Evolutionary conservation across 2,797 vertebrate genomes (phyloP), one percentile per base, ranked within the genome.

Genomic region (Tarsius wallacei): DNA sequence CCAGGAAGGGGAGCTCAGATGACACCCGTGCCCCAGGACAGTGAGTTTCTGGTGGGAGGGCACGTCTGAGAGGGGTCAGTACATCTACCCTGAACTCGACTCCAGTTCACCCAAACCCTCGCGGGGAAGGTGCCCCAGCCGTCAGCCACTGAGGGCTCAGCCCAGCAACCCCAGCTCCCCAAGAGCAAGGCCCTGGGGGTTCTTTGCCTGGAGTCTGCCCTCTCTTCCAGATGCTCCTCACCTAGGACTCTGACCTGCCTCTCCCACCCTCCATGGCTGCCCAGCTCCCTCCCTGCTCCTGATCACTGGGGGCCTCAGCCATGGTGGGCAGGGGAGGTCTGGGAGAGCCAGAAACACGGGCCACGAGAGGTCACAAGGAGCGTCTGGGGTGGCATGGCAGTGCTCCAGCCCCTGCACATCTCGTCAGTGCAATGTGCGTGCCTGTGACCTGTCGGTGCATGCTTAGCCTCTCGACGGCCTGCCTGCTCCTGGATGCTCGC

Each of bases 371-470:
- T 36, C 64, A 55, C n/a, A 4, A 17, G 28, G 51, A 33, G 11
- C 28, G 7, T 68, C 28, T 28, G 51, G 28, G 49, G 6, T 57
- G 51, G 74, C 7, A 63, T 87, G 51, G 83, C 47, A 28, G 83
- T 24, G 33, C 26, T 8, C 80, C 26, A 13, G 31, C 36, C 59
- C 57, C 7, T 21, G 19, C 36, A 71, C 70, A 11, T 16, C 55
- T 33, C 3, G 0, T 36, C 31, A 15, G 49, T 26, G 33, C 1
- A 68, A 33, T 0, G 0, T 17, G 22, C 22, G 42, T 21, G 26
- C 13, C 73, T 11, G 10, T 42, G 42, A 42, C 42, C 42, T 42
- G 42, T 42, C 42, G 42, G 14, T 0, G 0, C 26, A 19, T n/a
- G 31, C 55, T 78, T 70, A 24, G 22, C 51, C 61, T 17, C 21